phyloP scores from a whole-genome alignment of 2,888 invertebrate species.

The Escarpia spicata region DNA sequence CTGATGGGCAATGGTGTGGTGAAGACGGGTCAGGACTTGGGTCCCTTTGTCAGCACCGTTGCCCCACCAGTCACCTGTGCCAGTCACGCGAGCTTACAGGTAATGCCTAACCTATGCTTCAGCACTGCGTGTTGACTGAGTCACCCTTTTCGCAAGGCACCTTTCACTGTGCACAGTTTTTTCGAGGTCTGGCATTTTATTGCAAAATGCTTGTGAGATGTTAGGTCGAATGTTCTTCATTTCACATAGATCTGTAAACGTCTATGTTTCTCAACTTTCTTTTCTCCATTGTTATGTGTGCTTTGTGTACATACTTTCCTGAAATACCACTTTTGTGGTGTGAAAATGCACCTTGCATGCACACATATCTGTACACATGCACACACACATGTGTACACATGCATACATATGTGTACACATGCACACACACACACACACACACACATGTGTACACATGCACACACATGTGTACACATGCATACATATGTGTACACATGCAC shows the following conservation, averaged over 20 bases:
- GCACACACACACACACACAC: background rate
- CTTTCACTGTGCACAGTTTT: background rate
- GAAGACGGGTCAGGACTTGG: background rate
- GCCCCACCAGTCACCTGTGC: background rate
- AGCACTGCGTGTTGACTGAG: background rate
- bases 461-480: background rate
- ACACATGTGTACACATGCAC: background rate
- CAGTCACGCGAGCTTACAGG: background rate
- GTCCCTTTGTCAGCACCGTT: background rate
- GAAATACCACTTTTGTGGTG: background rate
- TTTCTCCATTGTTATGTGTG: no score
- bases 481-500: background rate
- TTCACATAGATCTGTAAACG: no score
- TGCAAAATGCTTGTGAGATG: background rate
- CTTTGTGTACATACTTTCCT: background rate
- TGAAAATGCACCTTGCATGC: background rate
- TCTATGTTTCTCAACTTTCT: no score
- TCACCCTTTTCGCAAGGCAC: background rate
- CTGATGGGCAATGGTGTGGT: conserved; percentile 16
- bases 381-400: no score
- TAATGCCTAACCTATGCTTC: background rate
- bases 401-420: background rate
- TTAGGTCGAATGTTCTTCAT: background rate
- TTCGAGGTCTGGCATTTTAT: background rate
- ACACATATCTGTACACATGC: background rate